Conservation (phyloP, 2,888 invertebrate species). For the Zaprionus obscuricornis region DNA sequence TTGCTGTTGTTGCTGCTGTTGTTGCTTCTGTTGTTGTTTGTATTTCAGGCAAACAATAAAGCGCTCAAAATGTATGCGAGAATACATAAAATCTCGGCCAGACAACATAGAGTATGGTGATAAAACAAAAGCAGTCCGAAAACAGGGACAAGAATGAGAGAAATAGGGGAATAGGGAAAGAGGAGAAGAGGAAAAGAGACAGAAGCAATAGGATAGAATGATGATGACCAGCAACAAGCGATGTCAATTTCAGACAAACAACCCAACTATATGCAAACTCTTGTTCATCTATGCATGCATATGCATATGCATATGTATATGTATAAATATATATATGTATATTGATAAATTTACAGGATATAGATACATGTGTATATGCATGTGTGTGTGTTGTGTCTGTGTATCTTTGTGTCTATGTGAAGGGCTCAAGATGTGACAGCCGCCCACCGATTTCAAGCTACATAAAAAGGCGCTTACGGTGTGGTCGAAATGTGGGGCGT, state of each 20-base stretch:
- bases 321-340: constrained; percentile 20
- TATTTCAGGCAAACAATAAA: constrained; percentile 74
- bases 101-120: constrained; percentile 54
- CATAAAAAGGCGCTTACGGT: constrained; percentile 61
- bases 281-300: not conserved
- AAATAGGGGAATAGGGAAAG: not conserved
- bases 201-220: no score
- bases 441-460: constrained; percentile 47
- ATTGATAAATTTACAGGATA: constrained; percentile 54
- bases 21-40: constrained; percentile 56
- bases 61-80: constrained; percentile 72
- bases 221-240: constrained; percentile 50
- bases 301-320: no score
- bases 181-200: constrained; percentile 1
- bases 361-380: constrained; percentile 22
- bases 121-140: constrained; percentile 38
- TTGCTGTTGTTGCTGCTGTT: no score
- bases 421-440: constrained; percentile 62
- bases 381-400: no score
- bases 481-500: not conserved
- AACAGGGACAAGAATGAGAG: not conserved
- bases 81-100: constrained; percentile 68
- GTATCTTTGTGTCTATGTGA: constrained; percentile 14
- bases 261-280: constrained; percentile 45
- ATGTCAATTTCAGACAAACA: constrained; percentile 79